phyloP scores from a whole-genome alignment of 30 jellyfish, hydroid and myxozoan genomes.

The Chironex yamaguchii region DNA sequence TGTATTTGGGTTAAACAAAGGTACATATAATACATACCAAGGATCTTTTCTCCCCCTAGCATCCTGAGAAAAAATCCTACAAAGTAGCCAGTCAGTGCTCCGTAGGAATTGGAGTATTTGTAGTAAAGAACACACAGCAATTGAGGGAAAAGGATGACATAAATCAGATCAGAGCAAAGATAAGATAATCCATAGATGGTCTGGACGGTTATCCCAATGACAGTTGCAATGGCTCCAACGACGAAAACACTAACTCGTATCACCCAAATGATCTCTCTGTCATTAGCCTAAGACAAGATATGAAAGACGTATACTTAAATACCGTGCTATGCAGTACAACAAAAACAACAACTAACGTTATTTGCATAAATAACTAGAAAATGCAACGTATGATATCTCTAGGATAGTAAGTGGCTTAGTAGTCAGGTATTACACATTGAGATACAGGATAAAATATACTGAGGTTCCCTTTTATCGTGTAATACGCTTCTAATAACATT shows the following conservation, averaged over 20 bases:
- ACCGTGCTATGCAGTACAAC: too few species aligned
- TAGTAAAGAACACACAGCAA: constrained; percentile 89
- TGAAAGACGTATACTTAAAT: not conserved
- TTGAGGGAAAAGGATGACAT: constrained; percentile 95
- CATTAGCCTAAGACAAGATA: constrained; percentile 78
- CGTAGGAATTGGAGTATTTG: constrained; percentile 91
- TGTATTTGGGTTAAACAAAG: not conserved
- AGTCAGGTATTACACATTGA: too few species aligned
- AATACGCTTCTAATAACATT: too few species aligned
- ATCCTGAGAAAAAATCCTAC: constrained; percentile 87
- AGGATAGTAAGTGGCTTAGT: too few species aligned
- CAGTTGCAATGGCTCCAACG: constrained; percentile 94
- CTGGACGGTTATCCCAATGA: constrained; percentile 87
- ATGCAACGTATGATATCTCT: too few species aligned
- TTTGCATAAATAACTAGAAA: too few species aligned
- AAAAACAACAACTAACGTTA: too few species aligned
- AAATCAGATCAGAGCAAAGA: constrained; percentile 96
- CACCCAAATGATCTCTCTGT: constrained; percentile 93
- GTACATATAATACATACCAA: constrained; percentile 78
- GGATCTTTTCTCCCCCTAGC: constrained; percentile 88
- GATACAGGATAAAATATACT: too few species aligned
- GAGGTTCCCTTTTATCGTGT: too few species aligned
- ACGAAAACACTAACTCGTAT: constrained; percentile 82
- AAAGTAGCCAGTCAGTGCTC: constrained; percentile 81
- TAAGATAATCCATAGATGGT: constrained; percentile 91